Conservation (phyloP, 1,140 invertebrate genomes). For the Solenopsis invicta region DNA sequence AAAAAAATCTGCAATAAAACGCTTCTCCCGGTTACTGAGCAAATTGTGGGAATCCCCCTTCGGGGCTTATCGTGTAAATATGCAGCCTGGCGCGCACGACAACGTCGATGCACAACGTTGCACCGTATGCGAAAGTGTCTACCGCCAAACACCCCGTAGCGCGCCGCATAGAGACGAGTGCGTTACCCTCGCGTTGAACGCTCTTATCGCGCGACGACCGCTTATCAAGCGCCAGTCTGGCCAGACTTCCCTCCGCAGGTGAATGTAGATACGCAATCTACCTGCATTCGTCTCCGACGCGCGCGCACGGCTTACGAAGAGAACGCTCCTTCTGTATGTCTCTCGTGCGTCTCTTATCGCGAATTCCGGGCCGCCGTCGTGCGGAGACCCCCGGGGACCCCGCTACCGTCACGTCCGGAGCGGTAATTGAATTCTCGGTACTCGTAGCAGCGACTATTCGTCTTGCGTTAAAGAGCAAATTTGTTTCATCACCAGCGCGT, state of each 20-base stretch:
- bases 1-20: constrained; percentile 49
- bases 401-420: constrained; percentile 56
- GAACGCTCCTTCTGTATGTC: constrained; percentile 71
- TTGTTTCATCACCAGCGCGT: constrained; percentile 14
- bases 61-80: constrained; percentile 54
- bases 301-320: constrained; percentile 64
- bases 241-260: constrained; percentile 76
- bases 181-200: constrained; percentile 77
- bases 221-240: constrained; percentile 81
- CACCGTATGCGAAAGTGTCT: constrained; percentile 45
- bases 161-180: constrained; percentile 61
- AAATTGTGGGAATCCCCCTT: constrained; percentile 67
- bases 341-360: constrained; percentile 69
- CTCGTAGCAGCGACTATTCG: constrained; percentile 47
- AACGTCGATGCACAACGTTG: constrained; percentile 23
- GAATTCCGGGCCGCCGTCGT: constrained; percentile 71
- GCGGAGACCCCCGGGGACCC: constrained; percentile 53
- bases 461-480: constrained; percentile 51
- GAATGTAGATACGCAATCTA: constrained; percentile 73
- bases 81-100: constrained; percentile 1
- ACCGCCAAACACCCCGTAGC: constrained; percentile 53
- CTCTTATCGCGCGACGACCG: constrained; percentile 78
- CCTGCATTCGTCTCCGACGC: constrained; percentile 56
- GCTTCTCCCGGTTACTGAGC: constrained; percentile 4
- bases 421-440: constrained; percentile 76